These are phyloP conservation scores for Scalopus aquaticus DNA, from an alignment of 2,113 vertebrate genomes.

Conservation along the genomic window DNA sequence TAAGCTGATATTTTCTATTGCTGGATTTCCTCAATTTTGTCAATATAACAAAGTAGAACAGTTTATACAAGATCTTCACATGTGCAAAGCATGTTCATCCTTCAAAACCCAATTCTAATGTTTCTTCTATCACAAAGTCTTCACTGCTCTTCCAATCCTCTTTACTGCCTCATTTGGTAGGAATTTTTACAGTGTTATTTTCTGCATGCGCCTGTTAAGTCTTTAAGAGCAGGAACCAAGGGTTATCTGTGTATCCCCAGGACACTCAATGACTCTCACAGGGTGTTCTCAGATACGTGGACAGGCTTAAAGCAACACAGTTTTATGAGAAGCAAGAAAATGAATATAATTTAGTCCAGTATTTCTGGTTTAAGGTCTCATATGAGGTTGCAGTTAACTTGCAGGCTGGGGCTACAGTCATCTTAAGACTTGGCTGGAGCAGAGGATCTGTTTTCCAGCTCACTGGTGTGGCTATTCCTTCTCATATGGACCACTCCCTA, in stretches of 20 bases:
- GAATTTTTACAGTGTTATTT: background rate
- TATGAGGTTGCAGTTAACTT: background rate
- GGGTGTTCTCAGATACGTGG: background rate
- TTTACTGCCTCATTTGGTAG: fast-evolving
- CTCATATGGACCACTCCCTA: too few species aligned
- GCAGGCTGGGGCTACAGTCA: background rate
- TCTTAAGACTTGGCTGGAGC: background rate
- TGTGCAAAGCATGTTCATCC: background rate
- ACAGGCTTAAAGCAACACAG: background rate
- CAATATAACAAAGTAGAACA: background rate
- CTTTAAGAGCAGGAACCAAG: background rate
- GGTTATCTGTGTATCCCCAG: background rate
- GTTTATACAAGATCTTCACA: background rate
- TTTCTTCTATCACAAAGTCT: background rate
- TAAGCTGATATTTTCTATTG: background rate
- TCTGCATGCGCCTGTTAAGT: background rate
- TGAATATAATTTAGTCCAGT: background rate
- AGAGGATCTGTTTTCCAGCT: background rate
- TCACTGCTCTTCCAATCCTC: fast-evolving
- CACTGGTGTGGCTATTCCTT: background rate
- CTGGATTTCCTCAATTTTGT: background rate
- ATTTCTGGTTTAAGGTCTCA: background rate
- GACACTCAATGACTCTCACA: fast-evolving
- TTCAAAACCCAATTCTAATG: background rate
- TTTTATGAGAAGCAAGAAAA: background rate